Conservation (phyloP, 2,888 invertebrate species). For the Luperina nickerlii region DNA sequence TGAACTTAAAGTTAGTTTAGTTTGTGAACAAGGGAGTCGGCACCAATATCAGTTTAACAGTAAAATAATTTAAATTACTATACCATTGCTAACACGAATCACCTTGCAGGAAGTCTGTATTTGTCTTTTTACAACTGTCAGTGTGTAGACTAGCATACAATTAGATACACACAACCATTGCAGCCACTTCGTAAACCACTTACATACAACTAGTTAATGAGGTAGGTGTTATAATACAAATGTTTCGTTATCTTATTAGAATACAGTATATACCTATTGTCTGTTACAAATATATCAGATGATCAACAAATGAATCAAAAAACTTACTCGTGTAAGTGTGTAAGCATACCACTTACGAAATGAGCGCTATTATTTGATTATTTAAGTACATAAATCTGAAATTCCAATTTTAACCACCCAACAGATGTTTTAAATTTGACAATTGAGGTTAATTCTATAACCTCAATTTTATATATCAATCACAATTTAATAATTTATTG, state of each 20-base stretch:
- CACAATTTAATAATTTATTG: background rate
- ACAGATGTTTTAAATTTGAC: background rate
- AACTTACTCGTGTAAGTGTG: background rate
- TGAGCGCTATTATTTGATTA: background rate
- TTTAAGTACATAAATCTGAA: background rate
- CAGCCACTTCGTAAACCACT: conserved; percentile 23
- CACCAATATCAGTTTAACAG: conserved; percentile 19
- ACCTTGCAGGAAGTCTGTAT: conserved; percentile 57
- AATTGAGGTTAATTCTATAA: background rate
- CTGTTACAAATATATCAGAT: background rate
- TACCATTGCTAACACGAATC: conserved; percentile 57
- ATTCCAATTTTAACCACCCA: background rate
- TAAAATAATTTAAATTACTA: conserved; percentile 52
- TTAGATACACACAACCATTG: conserved; percentile 21
- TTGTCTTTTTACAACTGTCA: conserved; percentile 43
- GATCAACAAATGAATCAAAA: background rate
- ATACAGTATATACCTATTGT: conserved; percentile 18
- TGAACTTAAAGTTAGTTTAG: too few relatives aligned
- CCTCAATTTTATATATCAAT: background rate
- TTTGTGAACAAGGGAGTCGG: too few relatives aligned
- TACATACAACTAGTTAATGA: conserved; percentile 56
- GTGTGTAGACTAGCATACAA: conserved; percentile 32
- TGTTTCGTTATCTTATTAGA: conserved; percentile 26
- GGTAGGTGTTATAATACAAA: conserved; percentile 31
- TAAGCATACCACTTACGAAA: background rate